Conservation (phyloP, 2,888 invertebrate genomes). For the Tyria jacobaeae region DNA sequence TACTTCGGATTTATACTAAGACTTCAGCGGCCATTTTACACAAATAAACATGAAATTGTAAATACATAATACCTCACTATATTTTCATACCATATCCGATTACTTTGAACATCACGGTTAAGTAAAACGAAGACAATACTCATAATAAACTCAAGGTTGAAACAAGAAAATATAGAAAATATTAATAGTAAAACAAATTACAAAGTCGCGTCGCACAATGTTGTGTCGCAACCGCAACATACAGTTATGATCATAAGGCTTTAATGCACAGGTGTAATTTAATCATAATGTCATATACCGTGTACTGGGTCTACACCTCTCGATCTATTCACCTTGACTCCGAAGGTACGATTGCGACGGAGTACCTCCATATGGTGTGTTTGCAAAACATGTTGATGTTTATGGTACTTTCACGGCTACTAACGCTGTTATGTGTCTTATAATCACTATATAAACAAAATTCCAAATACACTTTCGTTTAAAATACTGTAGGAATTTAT, state of each 20-base stretch:
- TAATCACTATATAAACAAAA: conserved; percentile 38
- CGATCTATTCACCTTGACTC: conserved; percentile 65
- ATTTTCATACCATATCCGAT: conserved; percentile 43
- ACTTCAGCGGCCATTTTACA: not conserved
- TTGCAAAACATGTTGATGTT: conserved; percentile 46
- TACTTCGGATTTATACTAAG: not conserved
- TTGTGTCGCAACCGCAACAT: conserved; percentile 52
- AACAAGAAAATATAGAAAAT: conserved; percentile 64
- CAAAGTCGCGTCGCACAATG: conserved; percentile 45
- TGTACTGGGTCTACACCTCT: conserved; percentile 18
- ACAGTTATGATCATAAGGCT: conserved; percentile 41
- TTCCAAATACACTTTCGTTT: conserved; percentile 30
- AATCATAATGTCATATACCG: conserved; percentile 62
- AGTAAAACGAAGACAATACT: conserved; percentile 66
- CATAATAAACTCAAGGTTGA: conserved; percentile 76
- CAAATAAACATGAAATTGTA: no score
- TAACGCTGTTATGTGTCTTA: conserved; percentile 35
- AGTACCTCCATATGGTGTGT: conserved; percentile 48
- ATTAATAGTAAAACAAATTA: conserved; percentile 65
- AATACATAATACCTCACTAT: no score
- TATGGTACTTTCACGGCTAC: conserved; percentile 35
- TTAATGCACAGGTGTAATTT: conserved; percentile 66
- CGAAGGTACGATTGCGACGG: conserved; percentile 50
- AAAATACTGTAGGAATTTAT: no score
- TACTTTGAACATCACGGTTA: conserved; percentile 42